Percentiles rank a stretch among this genome's conserved stretches.
These are phyloP conservation scores for Scytalopus superciliaris DNA, from an alignment of 2,113 vertebrate species.

Conservation along the genomic window DNA sequence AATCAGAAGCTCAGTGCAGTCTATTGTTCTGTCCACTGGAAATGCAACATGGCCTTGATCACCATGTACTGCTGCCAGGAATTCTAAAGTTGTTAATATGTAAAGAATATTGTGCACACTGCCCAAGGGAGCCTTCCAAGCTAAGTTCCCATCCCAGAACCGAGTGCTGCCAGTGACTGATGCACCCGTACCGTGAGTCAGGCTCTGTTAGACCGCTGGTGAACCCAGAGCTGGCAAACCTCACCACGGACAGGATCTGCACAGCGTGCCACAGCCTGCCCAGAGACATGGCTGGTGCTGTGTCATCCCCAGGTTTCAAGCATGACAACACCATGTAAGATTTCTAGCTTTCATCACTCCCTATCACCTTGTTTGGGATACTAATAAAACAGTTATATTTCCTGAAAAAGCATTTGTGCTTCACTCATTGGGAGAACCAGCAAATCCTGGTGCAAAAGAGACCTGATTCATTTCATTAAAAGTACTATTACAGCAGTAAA, in stretches of 20 bases:
- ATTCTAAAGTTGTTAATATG: background rate
- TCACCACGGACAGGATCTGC: fast-evolving
- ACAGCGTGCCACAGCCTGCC: fast-evolving
- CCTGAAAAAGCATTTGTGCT: background rate
- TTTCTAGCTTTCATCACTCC: background rate
- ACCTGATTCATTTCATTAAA: background rate
- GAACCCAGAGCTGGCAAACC: background rate
- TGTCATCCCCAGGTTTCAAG: background rate
- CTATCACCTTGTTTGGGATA: background rate
- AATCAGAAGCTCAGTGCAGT: background rate
- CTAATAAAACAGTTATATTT: background rate
- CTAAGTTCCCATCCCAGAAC: background rate
- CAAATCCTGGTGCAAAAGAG: background rate
- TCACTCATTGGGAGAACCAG: background rate
- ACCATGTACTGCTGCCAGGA: background rate
- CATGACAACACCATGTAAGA: background rate
- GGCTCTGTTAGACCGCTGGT: background rate
- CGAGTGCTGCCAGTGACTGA: background rate
- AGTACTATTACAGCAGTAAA: background rate
- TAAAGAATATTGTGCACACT: background rate
- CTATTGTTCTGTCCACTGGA: background rate
- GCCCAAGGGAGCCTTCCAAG: background rate
- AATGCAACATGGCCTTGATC: background rate
- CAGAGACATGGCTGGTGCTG: background rate
- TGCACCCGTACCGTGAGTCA: background rate